Evolutionary conservation across 2,888 invertebrate species (phyloP), one percentile per base, ranked within the genome.

Genomic region (Trachelus troglodyta): DNA sequence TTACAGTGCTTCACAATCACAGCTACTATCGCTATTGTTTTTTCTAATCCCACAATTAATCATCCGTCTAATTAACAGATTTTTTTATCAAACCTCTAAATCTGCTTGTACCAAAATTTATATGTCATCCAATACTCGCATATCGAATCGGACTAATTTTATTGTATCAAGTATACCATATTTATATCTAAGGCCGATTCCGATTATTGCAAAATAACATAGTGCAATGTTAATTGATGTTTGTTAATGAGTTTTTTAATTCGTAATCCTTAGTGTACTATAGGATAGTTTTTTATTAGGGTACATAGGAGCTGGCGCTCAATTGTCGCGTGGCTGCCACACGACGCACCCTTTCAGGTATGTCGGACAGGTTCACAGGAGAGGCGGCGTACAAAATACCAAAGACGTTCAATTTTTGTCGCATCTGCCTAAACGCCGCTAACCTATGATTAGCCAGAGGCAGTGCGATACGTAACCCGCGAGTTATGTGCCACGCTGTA

Each of bases 351-450:
- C 56, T 56, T 56, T 35, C 35, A 37, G 12, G 37, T 37, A 69
- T 71, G 56, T 35, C 77, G 31, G 69, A 74, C 37, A 69, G 75
- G 69, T 69, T 76, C 68, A 74, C 40, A 40, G 40, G 73, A 30
- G 34, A 75, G 56, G 35, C 31, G 34, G 23, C 23, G 34, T 71
- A 30, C 31, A 34, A 56, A 56, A 69, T 73, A 56, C 34, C 33
- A 71, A 81, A 81, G 85, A 87, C 83, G 86, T 80, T 83, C 81
- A 85, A 85, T 87, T 87, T 86, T 79, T 85, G 87, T 86, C 86
- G 85, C 89, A 89, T 89, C 89, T 89, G 89, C 89, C 89, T 89
- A 87, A 89, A 87, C 84, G 85, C 82, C 80, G 80, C 82, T 83
- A 85, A 82, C 87, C 85, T 87, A 83, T 87, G 86, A 89, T 88